Evolutionary conservation across 2,113 vertebrate species (phyloP).

Genomic region (Aegotheles bennettii): DNA sequence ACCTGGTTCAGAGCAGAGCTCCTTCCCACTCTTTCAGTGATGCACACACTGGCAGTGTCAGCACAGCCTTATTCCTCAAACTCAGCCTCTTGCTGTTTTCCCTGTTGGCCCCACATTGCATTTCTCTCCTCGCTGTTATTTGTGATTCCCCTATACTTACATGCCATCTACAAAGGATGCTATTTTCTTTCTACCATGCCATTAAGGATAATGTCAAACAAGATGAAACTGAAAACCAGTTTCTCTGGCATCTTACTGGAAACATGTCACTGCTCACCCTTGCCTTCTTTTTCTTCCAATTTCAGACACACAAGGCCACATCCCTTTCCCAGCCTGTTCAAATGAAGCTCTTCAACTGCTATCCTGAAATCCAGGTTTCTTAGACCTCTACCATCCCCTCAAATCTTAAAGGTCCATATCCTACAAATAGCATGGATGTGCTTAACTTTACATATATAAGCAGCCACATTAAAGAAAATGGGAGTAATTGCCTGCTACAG

Average conservation of each 20-base stretch:
- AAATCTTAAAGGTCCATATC: background rate
- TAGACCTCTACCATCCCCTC: background rate
- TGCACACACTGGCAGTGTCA: background rate
- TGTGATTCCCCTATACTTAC: slow-evolving; percentile 39
- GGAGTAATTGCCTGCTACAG: slow-evolving; percentile 31
- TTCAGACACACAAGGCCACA: background rate
- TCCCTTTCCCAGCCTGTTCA: background rate
- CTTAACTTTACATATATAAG: slow-evolving; percentile 15
- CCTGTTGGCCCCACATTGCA: background rate
- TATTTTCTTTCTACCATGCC: slow-evolving; percentile 58
- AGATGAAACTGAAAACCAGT: slow-evolving; percentile 37
- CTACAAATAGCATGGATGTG: background rate
- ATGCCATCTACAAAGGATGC: slow-evolving; percentile 9
- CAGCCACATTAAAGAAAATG: slow-evolving; percentile 34
- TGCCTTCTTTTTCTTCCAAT: background rate
- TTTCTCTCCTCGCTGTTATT: slow-evolving; percentile 4
- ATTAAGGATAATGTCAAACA: slow-evolving; percentile 55
- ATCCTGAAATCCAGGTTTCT: background rate
- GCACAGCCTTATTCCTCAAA: background rate
- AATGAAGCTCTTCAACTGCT: background rate
- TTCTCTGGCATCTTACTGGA: background rate
- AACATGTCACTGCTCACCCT: background rate
- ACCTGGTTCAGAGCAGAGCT: background rate
- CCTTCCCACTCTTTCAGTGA: background rate
- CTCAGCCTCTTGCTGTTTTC: background rate